Base-by-base conservation (phyloP, 2,888 invertebrate species). In the Dryococelus australis region DNA sequence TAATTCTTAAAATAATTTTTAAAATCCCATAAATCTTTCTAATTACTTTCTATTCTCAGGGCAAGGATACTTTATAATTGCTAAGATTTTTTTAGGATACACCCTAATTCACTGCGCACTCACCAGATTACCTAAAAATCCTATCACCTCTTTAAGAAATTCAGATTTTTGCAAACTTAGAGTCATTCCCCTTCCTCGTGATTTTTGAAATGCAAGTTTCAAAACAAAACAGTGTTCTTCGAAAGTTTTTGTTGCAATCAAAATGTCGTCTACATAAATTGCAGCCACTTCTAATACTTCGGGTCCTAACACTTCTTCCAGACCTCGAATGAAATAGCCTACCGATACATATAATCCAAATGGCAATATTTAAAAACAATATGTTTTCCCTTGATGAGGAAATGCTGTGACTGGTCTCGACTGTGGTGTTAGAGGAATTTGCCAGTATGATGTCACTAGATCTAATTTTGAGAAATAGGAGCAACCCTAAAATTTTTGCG, bases 191-290 rank as follows among this genome's bases (percentile, higher is more conserved):
- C 89, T 87, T 12, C 89, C 87, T 27, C 86, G 53, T 78, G 91
- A 86, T 53, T 88, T 85, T 12, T 80, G 28, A 20, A 90, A 90
- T 0, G 91, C 86, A 28, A 47, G 27, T 51, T 88, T 87, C 5
- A 91, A 47, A 84, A 91, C 90, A 27, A 86, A 6, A 0, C 90
- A 27, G 85, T 90, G 90, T 43, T 89, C 85, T n/a, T 90, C 88
- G 85, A 90, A 90, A 43, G 87, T 87, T 2, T 83, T 53, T 0
- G 91, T 91, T 0, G 89, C 89, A 0, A 91, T 89, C 16, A 91
- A 86, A 20, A 91, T 85, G 86, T 91, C 91, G 88, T 91, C 91
- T 13, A 91, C 89, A 87, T 91, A 26, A n/a, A n/a, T n/a, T n/a
- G 79, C 16, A 27, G 20, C 27, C 79, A 8, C 9, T 26, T 24